Evolutionary conservation across 2,797 vertebrate genomes (phyloP), one percentile per base, ranked within the genome.

Genomic region (Gadopsis marmoratus): DNA sequence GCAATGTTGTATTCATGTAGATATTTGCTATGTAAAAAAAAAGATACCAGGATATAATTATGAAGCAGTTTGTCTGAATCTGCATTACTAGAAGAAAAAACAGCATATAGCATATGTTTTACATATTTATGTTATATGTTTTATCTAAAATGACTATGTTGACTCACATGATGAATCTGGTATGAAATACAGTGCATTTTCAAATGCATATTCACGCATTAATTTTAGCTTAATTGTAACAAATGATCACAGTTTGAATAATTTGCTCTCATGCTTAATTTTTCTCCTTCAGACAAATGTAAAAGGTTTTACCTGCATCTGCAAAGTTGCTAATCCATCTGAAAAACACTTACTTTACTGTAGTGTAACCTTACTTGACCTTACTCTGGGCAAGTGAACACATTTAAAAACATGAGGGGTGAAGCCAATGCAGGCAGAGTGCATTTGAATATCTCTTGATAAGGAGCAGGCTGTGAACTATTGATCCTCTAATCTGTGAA

Each of bases 381-480:
- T 74, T 39, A 29, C 23, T 79, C 43, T 41, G 58, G 69, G 69
- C 39, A 26, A 56, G 47, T 45, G 55, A 65, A 74, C 78, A 48
- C 48, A 77, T 83, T 64, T 58, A 80, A 72, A 81, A 71, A 60
- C 59, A 71, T 41, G 50, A 59, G 50, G 23, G 74, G 53, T 9
- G 35, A 74, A 61, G 68, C 33, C 4, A 47, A 13, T 26, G 58
- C 12, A 51, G 48, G 61, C 35, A 69, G 45, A 56, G 48, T 43
- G 51, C 4, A 64, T 68, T 70, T 78, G 64, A 84, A 78, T 58
- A 75, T 74, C 45, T 79, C 66, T 54, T 80, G 47, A 87, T 82
- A 51, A 80, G 65, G 7, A 70, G 39, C 54, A 76, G 80, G 59
- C 58, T 75, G 73, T 60, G 41, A 90, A 85, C 76, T 84, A 77